Conservation (phyloP, 2,888 invertebrate genomes). For the Fragum sueziense region DNA sequence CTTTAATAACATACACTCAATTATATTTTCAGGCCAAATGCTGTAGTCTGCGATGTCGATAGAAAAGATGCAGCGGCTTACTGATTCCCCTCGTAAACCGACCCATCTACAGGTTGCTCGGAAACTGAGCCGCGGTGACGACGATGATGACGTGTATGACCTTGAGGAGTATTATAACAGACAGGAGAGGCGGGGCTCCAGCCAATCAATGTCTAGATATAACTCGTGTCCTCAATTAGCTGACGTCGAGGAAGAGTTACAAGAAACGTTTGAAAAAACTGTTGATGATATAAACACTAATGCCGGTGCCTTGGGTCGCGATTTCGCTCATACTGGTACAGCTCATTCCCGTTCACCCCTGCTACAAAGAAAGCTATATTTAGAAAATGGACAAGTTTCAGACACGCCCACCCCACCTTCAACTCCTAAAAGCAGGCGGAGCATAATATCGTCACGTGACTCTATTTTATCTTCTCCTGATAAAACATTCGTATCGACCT, state of each 20-base stretch:
- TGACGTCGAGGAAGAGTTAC: conserved; percentile 26
- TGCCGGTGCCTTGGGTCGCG: conserved; percentile 31
- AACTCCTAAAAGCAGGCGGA: conserved; percentile 70
- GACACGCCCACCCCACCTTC: conserved; percentile 73
- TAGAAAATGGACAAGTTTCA: conserved; percentile 61
- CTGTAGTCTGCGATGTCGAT: neutral
- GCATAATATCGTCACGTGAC: conserved; percentile 62
- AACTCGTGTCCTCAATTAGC: conserved; percentile 65
- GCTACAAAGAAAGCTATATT: conserved; percentile 24
- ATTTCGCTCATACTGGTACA: conserved; percentile 37
- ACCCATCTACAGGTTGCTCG: conserved; percentile 48
- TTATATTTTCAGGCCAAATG: neutral
- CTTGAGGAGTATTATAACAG: conserved; percentile 48
- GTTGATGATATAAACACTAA: conserved; percentile 59
- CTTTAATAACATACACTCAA: neutral
- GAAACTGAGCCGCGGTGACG: conserved; percentile 46
- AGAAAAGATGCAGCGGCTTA: conserved; percentile 2
- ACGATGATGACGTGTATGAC: conserved; percentile 52
- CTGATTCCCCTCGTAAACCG: conserved; percentile 45
- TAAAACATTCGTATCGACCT: conserved; percentile 42
- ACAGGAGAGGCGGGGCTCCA: conserved; percentile 60
- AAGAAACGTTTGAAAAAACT: conserved; percentile 57
- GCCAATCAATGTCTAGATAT: conserved; percentile 62
- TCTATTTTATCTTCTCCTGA: conserved; percentile 55
- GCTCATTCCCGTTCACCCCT: conserved; percentile 48